Evolutionary conservation across 2,113 vertebrate genomes (phyloP).

Genomic region (Mustelus asterias): DNA sequence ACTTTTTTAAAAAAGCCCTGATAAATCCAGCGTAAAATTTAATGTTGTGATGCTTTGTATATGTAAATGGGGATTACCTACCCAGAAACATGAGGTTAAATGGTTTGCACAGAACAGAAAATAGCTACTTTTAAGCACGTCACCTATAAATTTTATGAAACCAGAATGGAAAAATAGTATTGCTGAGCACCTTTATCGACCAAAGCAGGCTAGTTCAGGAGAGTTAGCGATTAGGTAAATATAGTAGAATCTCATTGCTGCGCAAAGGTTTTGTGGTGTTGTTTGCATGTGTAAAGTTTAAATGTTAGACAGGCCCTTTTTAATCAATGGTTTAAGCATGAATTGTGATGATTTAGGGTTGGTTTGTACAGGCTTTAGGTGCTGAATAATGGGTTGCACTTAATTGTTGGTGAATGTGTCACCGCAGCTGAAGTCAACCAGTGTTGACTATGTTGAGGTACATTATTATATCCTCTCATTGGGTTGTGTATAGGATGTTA

Average conservation of each 20-base stretch:
- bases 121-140: background rate
- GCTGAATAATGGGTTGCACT: background rate
- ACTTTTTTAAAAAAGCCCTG: background rate
- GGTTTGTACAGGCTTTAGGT: background rate
- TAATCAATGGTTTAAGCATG: background rate
- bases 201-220: background rate
- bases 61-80: background rate
- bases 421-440: background rate
- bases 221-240: background rate
- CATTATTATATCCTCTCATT: background rate
- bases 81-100: background rate
- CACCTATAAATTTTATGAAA: background rate
- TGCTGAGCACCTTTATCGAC: background rate
- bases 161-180: background rate
- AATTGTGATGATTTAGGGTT: background rate
- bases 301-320: background rate
- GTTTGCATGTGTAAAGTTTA: background rate
- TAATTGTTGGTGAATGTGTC: background rate
- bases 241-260: background rate
- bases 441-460: background rate
- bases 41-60: background rate
- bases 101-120: background rate
- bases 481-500: background rate
- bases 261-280: background rate
- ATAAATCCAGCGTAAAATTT: background rate